phyloP scores from a whole-genome alignment of 2,888 invertebrate species.

The Drosophila hamatofila region DNA sequence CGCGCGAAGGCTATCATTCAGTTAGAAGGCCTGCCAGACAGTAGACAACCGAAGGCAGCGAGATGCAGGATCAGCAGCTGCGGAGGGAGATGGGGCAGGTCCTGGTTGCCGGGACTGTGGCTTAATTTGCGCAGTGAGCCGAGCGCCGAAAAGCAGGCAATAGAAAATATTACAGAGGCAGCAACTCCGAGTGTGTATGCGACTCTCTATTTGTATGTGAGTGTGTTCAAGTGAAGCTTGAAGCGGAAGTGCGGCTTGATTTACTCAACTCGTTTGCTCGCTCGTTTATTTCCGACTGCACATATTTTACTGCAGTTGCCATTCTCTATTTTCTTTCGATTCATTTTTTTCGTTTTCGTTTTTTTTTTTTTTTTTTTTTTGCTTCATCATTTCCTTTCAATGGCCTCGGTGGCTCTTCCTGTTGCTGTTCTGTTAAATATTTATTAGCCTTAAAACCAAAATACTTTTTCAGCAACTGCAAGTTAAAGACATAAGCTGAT shows the following conservation, averaged over 20 bases:
- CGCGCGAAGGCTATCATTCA: constrained; percentile 78
- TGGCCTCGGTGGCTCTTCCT: constrained; percentile 22
- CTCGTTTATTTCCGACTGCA: constrained; percentile 72
- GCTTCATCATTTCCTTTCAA: neutral
- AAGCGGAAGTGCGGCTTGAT: constrained; percentile 78
- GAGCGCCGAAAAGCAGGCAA: constrained; percentile 61
- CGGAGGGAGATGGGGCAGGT: neutral
- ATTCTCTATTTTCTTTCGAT: neutral
- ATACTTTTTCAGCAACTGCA: constrained; percentile 46
- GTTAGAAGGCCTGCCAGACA: constrained; percentile 65
- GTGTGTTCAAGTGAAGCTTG: constrained; percentile 57
- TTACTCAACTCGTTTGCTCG: constrained; percentile 79
- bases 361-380: neutral
- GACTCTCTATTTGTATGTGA: neutral
- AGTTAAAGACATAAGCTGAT: constrained; percentile 65
- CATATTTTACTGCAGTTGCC: constrained; percentile 58
- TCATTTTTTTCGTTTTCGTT: neutral
- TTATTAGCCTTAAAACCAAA: constrained; percentile 70
- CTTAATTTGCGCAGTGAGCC: constrained; percentile 50
- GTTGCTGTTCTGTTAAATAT: constrained; percentile 62
- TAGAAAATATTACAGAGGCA: constrained; percentile 45
- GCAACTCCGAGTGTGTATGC: constrained; percentile 13
- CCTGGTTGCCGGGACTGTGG: constrained; percentile 27
- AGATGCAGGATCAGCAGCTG: neutral
- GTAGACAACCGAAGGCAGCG: constrained; percentile 24